Base-by-base conservation (phyloP, 2,797 vertebrate genomes). In the Darevskia mixta region DNA sequence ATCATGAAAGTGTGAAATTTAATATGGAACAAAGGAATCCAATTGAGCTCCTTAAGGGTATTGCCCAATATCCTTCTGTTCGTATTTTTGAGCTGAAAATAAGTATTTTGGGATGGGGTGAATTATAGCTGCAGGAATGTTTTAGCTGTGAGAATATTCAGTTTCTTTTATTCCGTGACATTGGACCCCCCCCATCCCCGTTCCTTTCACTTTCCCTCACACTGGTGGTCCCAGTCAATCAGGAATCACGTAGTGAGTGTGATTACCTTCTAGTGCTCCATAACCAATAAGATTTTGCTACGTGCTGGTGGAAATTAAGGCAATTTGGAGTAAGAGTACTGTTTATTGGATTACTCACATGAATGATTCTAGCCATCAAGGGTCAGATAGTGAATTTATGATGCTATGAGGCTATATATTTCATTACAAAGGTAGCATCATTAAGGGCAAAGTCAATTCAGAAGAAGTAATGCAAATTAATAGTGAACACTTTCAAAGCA, bases 21-120 rank as follows among this genome's bases (percentile, higher is more conserved):
- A 5, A 8, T 29, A 0, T 1, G 82, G 79, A 83, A 23, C 0
- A 0, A 0, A 0, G 80, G 32, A 35, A 82, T 81, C 83, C 3
- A 78, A 10, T 41, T 0, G 0, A 23, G 55, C 11, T 82, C 66
- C 73, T 83, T 87, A 67, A 4, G 3, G 11, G 18, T 66, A 43
- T 8, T 25, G 43, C 27, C 43, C 77, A 55, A 38, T 58, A 75
- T 58, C 79, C 10, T 86, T 76, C 72, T 69, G 23, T 23, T 58
- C 69, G 10, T 32, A 64, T 64, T 80, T 66, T 29, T 66, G 23
- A 45, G 23, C 3, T 49, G 18, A 81, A 87, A 83, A 88, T 83
- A 6, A 49, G 6, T 69, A 55, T 78, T 49, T 17, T 64, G 7
- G 43, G 35, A 6, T 8, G n/a, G 29, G 35, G 67, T 27, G 43